Evolutionary conservation across 2,888 invertebrate species (phyloP).

Genomic region (Cephus nigrinus): DNA sequence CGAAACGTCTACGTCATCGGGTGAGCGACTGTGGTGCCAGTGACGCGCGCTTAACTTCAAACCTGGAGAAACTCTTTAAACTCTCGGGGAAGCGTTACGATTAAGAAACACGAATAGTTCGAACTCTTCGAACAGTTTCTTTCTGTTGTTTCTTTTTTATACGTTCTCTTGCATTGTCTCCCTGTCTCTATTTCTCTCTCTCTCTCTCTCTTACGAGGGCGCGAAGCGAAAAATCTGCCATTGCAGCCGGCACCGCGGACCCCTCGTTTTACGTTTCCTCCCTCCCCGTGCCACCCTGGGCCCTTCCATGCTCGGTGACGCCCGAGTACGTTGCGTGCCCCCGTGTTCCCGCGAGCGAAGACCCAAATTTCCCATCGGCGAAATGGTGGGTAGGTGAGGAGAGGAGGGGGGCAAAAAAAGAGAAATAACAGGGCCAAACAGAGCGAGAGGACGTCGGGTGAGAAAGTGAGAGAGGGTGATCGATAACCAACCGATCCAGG

Average conservation of each 20-base stretch:
- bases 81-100: not conserved
- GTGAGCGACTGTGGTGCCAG: not conserved
- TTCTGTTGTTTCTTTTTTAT: not conserved
- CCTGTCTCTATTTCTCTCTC: not conserved
- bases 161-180: not conserved
- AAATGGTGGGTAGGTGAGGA: not conserved
- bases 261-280: not conserved
- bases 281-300: not conserved
- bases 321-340: not conserved
- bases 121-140: not conserved
- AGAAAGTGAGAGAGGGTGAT: not conserved
- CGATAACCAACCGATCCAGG: not conserved
- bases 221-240: not conserved
- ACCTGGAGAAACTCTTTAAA: not conserved
- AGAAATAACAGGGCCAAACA: not conserved
- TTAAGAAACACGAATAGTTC: not conserved
- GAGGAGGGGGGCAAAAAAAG: not conserved
- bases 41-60: not conserved
- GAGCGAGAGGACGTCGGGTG: not conserved
- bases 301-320: not conserved
- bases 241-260: not conserved
- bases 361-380: not conserved
- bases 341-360: not conserved
- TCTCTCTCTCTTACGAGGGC: not conserved
- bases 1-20: not conserved